A percentile compares a stretch with the other conserved stretches of the same genome.
These are phyloP conservation scores for Dysidea cf. avara DNA, from an alignment of 37 sponge, comb jelly and placozoan genomes.

Conservation along the genomic window DNA sequence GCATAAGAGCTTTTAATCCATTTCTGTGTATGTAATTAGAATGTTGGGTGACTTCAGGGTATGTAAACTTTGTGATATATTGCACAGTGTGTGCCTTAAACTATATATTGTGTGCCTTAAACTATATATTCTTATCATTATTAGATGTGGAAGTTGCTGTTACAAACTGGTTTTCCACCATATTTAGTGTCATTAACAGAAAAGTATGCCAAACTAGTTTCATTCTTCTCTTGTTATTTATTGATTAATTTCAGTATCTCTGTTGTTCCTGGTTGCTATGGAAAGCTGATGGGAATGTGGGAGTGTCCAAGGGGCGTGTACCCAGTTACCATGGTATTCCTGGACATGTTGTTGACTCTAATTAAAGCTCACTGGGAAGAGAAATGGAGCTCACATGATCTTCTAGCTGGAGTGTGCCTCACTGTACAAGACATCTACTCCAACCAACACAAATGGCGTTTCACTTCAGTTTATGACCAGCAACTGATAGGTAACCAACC, in stretches of 20 bases:
- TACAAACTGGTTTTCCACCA: conserved; percentile 63
- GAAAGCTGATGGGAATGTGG: conserved; percentile 59
- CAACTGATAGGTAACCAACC: conserved; percentile 52
- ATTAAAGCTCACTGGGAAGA: too few relatives aligned
- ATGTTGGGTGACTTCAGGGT: background rate
- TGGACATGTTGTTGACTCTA: conserved; percentile 62
- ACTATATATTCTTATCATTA: background rate
- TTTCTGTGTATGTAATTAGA: too few relatives aligned
- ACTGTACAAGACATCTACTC: conserved; percentile 60
- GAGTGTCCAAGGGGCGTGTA: conserved; percentile 69
- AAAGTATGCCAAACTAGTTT: background rate
- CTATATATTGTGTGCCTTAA: background rate
- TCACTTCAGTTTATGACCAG: conserved; percentile 6
- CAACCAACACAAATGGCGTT: conserved; percentile 67
- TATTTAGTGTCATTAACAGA: conserved; percentile 26
- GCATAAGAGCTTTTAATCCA: too few relatives aligned
- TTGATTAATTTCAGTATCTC: conserved; percentile 19
- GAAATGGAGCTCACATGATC: conserved; percentile 17
- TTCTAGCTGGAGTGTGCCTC: conserved; percentile 61
- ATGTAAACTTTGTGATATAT: background rate
- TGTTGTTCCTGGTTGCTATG: conserved; percentile 73
- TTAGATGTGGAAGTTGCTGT: conserved; percentile 48
- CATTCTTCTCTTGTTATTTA: background rate
- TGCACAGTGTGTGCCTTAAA: background rate
- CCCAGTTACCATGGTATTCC: conserved; percentile 71